Evolutionary conservation across 2,888 invertebrate species (phyloP).

Genomic region (Tetropium fuscum): DNA sequence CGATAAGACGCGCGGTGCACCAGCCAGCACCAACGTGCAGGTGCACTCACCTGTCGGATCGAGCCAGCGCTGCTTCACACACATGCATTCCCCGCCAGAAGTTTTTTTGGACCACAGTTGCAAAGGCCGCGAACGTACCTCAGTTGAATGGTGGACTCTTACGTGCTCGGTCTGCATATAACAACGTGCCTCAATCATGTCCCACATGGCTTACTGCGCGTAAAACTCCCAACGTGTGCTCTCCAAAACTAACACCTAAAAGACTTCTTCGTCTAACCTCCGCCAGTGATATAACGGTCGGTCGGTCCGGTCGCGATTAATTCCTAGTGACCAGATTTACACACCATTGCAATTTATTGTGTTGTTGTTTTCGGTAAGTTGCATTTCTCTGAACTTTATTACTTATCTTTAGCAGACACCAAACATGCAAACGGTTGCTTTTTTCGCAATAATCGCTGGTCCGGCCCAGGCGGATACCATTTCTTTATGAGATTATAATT

Average conservation of each 20-base stretch:
- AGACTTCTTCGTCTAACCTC: slow-evolving; percentile 14
- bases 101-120: slow-evolving; percentile 41
- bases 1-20: slow-evolving; percentile 20
- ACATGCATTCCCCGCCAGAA: slow-evolving; percentile 52
- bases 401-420: slow-evolving; percentile 36
- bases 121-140: slow-evolving; percentile 32
- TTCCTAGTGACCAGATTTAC: slow-evolving; percentile 15
- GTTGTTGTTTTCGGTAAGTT: slow-evolving; percentile 35
- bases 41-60: slow-evolving; percentile 50
- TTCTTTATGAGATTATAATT: slow-evolving; percentile 25
- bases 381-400: slow-evolving; percentile 30
- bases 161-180: slow-evolving; percentile 34
- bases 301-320: slow-evolving; percentile 11
- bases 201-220: slow-evolving; percentile 15
- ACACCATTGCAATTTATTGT: slow-evolving; percentile 20
- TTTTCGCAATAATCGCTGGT: slow-evolving; percentile 11
- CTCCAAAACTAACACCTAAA: slow-evolving; percentile 8
- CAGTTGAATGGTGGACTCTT: slow-evolving; percentile 45
- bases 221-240: slow-evolving; percentile 3
- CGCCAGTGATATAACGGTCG: slow-evolving; percentile 21
- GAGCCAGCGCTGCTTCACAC: slow-evolving; percentile 40
- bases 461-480: slow-evolving; percentile 6
- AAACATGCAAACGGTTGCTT: slow-evolving; percentile 23
- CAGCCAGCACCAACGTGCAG: slow-evolving; percentile 33
- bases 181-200: slow-evolving; percentile 14